phyloP scores from a whole-genome alignment of 2,888 invertebrate genomes.

The Meteorus colon region DNA sequence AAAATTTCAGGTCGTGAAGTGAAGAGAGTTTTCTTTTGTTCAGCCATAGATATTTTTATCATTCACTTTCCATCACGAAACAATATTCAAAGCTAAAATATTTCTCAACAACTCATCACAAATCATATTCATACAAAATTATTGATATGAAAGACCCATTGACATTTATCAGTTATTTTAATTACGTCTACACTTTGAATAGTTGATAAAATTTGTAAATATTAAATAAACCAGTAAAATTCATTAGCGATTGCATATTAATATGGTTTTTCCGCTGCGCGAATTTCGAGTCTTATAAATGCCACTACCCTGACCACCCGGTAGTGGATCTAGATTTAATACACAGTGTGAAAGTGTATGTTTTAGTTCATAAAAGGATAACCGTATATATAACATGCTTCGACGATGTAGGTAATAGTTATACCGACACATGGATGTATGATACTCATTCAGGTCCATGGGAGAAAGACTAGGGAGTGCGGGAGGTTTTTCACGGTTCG shows the following conservation, averaged over 20 bases:
- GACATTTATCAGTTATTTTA: too few species aligned
- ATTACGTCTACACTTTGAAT: too few species aligned
- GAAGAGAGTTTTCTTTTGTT: too few species aligned
- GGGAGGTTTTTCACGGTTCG: conserved; percentile 6
- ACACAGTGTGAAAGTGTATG: conserved; percentile 17
- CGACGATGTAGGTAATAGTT: not conserved
- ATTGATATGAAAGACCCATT: too few species aligned
- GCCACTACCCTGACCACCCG: not conserved
- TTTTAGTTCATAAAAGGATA: not conserved
- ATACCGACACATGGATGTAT: not conserved
- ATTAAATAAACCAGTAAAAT: too few species aligned
- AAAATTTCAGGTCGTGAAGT: too few species aligned
- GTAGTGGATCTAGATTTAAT: conserved; percentile 6
- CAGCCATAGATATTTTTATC: too few species aligned
- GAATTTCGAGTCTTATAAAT: not conserved
- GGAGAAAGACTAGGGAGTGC: not conserved
- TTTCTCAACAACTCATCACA: too few species aligned
- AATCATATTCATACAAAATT: too few species aligned
- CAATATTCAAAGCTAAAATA: too few species aligned
- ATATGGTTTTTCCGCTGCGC: conserved; percentile 19
- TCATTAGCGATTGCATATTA: not conserved
- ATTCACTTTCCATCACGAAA: too few species aligned
- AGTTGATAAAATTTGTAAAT: too few species aligned
- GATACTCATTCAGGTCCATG: not conserved
- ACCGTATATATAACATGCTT: not conserved